Conservation (phyloP, 1,140 invertebrate species). For the Apis dorsata region DNA sequence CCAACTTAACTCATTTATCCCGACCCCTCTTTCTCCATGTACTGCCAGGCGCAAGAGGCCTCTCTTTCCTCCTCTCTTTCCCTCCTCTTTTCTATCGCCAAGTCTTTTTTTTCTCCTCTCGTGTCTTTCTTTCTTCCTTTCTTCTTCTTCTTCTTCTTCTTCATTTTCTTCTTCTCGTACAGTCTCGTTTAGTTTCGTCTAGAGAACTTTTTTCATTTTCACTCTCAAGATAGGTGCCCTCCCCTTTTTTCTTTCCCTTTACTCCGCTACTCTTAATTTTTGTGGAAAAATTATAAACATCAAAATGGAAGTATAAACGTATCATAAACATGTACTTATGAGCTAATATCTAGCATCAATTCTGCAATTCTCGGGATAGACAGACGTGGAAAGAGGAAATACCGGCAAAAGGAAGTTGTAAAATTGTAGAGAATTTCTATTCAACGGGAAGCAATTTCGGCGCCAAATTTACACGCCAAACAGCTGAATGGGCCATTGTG, state of each 20-base stretch:
- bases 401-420: no score
- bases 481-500: constrained; percentile 12
- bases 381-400: no score
- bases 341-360: no score
- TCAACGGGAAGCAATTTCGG: background rate
- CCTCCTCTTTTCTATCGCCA: background rate
- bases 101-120: background rate
- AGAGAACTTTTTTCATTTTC: background rate
- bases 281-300: no score
- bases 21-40: constrained; percentile 57
- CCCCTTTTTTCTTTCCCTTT: no score
- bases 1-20: constrained; percentile 63
- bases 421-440: background rate
- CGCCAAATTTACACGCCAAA: constrained; percentile 24
- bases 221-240: no score
- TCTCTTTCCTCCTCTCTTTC: background rate
- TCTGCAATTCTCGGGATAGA: no score
- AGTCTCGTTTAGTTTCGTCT: constrained; percentile 13
- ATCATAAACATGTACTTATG: no score
- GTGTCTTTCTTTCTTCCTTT: background rate
- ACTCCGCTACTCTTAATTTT: no score
- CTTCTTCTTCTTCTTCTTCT: background rate
- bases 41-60: constrained; percentile 60
- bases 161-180: background rate
- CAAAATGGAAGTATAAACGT: no score